Evolutionary conservation across 2,888 invertebrate genomes (phyloP).

Genomic region (Hyles lineata): DNA sequence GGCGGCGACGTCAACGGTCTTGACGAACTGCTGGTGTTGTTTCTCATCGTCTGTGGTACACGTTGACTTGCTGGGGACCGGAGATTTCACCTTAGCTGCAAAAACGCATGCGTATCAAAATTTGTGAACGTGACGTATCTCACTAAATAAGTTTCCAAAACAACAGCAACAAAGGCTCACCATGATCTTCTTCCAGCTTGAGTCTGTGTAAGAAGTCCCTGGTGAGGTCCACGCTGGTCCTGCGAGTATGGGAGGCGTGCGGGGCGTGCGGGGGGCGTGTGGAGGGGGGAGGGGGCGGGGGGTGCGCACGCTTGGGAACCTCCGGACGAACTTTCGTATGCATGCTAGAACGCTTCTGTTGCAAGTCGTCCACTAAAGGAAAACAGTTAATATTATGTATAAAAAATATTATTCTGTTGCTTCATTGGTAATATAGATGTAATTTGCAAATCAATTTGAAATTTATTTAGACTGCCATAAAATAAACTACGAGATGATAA

Average conservation of each 20-base stretch:
- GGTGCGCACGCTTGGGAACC: neutral
- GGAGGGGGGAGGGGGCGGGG: neutral
- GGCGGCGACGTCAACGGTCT: conserved; percentile 41
- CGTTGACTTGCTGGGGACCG: neutral
- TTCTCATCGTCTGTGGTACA: conserved; percentile 44
- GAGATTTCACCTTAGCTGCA: neutral
- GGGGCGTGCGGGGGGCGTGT: neutral
- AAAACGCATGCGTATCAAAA: no score
- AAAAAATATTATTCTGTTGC: no score
- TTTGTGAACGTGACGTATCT: no score
- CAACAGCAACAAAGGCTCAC: neutral
- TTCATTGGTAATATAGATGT: no score
- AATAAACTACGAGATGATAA: no score
- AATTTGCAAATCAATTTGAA: no score
- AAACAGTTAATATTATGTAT: no score
- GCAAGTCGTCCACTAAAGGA: neutral
- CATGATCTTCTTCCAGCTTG: neutral
- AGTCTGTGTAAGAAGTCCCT: neutral
- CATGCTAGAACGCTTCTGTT: neutral
- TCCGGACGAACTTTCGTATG: neutral
- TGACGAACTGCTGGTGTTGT: conserved; percentile 39
- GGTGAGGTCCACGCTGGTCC: neutral
- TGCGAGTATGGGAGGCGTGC: neutral
- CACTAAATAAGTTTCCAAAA: neutral
- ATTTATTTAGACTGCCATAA: no score